A percentile compares a stretch with the other conserved stretches of the same genome.
Evolutionary conservation across 2,113 vertebrate genomes (phyloP).

Genomic region (Misgurnus anguillicaudatus): DNA sequence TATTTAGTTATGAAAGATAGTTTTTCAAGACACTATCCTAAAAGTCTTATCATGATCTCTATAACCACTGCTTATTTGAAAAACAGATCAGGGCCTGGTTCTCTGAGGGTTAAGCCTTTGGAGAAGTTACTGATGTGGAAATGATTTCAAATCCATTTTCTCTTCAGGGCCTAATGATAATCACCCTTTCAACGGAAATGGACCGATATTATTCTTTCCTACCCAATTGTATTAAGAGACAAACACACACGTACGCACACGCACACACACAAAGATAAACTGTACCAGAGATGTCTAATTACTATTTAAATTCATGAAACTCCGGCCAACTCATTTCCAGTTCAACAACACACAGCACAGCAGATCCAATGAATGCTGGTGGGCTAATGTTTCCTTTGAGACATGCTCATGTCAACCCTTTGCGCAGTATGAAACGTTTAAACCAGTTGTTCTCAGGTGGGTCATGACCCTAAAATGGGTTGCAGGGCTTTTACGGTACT

Average conservation of each 20-base stretch:
- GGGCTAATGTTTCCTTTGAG: not conserved
- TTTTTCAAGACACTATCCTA: conserved; percentile 31
- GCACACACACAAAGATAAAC: conserved; percentile 38
- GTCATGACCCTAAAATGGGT: no score
- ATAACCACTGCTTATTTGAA: no score
- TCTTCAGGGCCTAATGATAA: conserved; percentile 57
- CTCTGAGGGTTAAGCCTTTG: conserved; percentile 39
- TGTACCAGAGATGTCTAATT: conserved; percentile 50
- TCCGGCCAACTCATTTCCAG: conserved; percentile 43
- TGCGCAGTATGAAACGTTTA: no score
- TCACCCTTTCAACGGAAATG: conserved; percentile 52
- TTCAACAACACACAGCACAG: not conserved
- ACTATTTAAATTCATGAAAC: conserved; percentile 37
- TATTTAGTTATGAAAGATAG: no score
- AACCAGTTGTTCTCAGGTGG: no score
- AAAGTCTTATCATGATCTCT: not conserved
- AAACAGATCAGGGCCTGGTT: not conserved
- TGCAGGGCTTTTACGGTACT: no score
- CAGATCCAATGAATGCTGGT: conserved; percentile 1
- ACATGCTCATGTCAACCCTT: not conserved
- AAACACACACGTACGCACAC: conserved; percentile 28
- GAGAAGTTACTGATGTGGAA: conserved; percentile 46
- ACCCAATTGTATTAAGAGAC: conserved; percentile 24
- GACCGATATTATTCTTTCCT: conserved; percentile 33
- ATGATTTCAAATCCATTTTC: conserved; percentile 58